Evolutionary conservation across 2,113 vertebrate genomes (phyloP).

Genomic region (Tretioscincus oriximinensis): DNA sequence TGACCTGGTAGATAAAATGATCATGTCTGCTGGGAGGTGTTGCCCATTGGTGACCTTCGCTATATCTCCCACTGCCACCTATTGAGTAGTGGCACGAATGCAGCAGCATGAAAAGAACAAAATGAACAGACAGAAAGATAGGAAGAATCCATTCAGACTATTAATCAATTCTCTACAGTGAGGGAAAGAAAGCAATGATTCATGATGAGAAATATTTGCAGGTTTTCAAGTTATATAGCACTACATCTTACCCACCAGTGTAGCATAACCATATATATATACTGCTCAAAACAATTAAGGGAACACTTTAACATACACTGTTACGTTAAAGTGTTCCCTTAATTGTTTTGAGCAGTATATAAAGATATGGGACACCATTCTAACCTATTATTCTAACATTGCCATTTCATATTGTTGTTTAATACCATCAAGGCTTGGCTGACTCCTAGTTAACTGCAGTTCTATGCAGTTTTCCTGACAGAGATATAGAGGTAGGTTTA

Average conservation of each 20-base stretch:
- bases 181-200: background rate
- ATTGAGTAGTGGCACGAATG: slow-evolving; percentile 72
- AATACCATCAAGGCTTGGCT: too few relatives aligned
- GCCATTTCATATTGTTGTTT: too few relatives aligned
- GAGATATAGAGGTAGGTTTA: too few relatives aligned
- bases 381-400: too few relatives aligned
- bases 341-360: too few relatives aligned
- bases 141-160: slow-evolving; percentile 41
- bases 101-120: slow-evolving; percentile 68
- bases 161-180: slow-evolving; percentile 56
- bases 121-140: slow-evolving; percentile 49
- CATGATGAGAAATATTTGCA: background rate
- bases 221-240: background rate
- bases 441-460: too few relatives aligned
- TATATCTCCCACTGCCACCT: slow-evolving; percentile 98
- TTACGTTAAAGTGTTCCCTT: too few relatives aligned
- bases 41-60: slow-evolving; percentile 98
- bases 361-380: too few relatives aligned
- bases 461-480: too few relatives aligned
- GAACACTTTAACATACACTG: too few relatives aligned
- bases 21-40: slow-evolving; percentile 96
- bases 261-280: background rate
- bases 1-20: slow-evolving; percentile 97
- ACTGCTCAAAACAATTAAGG: too few relatives aligned
- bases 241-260: background rate